Conservation (phyloP, 2,113 vertebrate genomes). For the Accipiter cooperii region DNA sequence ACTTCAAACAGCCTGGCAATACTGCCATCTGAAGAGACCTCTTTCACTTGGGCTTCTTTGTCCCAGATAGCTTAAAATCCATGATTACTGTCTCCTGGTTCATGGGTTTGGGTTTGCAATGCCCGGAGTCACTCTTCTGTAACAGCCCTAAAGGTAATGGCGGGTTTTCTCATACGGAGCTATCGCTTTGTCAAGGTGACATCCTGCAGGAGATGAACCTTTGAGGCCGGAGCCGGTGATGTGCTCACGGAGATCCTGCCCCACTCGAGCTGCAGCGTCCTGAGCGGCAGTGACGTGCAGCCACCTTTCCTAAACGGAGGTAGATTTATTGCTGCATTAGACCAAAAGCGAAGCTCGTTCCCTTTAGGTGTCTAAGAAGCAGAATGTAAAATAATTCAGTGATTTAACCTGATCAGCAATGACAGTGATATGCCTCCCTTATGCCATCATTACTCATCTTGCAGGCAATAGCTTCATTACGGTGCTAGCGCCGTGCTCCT, state of each 20-base stretch:
- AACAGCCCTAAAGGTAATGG: not conserved
- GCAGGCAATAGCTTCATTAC: conserved; percentile 24
- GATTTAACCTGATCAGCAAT: conserved; percentile 24
- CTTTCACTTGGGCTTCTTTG: not conserved
- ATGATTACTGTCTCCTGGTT: not conserved
- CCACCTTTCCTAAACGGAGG: not conserved
- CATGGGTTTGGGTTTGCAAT: not conserved
- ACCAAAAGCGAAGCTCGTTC: not conserved
- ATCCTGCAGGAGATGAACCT: not conserved
- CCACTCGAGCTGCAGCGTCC: rapidly evolving
- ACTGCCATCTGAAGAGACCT: not conserved
- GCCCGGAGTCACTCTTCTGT: not conserved
- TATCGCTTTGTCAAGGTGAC: rapidly evolving
- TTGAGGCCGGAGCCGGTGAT: rapidly evolving
- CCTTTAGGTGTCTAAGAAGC: not conserved
- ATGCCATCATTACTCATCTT: conserved; percentile 34
- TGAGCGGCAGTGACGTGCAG: not conserved
- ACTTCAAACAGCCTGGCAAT: not conserved
- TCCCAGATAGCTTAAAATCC: not conserved
- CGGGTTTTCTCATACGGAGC: not conserved
- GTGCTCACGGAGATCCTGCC: not conserved
- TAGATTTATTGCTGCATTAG: not conserved
- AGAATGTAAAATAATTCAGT: not conserved
- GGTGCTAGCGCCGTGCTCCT: not conserved
- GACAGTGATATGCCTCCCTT: conserved; percentile 3